Evolutionary conservation across 2,113 vertebrate genomes (phyloP), one percentile per base, ranked within the genome.

Genomic region (Mugil cephalus): DNA sequence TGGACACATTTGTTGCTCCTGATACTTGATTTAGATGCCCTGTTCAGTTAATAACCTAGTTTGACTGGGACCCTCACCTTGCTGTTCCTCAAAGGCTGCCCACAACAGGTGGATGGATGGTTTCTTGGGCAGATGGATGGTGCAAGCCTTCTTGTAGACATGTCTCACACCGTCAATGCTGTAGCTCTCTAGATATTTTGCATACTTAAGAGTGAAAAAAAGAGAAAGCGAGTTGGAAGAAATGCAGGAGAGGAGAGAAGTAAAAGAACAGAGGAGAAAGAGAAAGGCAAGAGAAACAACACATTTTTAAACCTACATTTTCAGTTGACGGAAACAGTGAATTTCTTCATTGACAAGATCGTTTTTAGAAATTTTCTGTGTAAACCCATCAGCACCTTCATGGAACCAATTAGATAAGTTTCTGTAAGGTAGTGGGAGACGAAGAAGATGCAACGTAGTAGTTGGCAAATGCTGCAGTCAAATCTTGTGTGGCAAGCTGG

Each of bases 331-430:
- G 91, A 67, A 91, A 91, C 45, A 76, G 72, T 89, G 93, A 94
- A 94, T 95, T 94, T 95, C 94, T 91, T 90, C 96, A 96, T 95
- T 93, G 95, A 95, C 96, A 97, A 97, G 97, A 97, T 93, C 90
- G 92, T 95, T 95, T 96, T 95, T 97, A 96, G 96, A 99, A 98
- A 93, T 93, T 93, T 98, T 98, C 96, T 98, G 97, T 98, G 92
- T 98, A 99, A 99, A 99, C 97, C 98, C 98, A 98, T 96, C 98
- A 98, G 98, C 98, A 99, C 98, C 98, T 99, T 99, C 96, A 97
- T 98, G 96, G 97, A 99, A 98, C 96, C 98, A 99, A 97, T 98
- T 94, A 99, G 98, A 99, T 97, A 99, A 99, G 97, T 96, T 97
- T 99, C 97, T 99, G 97, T 99, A 99, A 99, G 97, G 98, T 97